Evolutionary conservation across 2,797 vertebrate genomes (phyloP).

Genomic region (Intellagama lesueurii): DNA sequence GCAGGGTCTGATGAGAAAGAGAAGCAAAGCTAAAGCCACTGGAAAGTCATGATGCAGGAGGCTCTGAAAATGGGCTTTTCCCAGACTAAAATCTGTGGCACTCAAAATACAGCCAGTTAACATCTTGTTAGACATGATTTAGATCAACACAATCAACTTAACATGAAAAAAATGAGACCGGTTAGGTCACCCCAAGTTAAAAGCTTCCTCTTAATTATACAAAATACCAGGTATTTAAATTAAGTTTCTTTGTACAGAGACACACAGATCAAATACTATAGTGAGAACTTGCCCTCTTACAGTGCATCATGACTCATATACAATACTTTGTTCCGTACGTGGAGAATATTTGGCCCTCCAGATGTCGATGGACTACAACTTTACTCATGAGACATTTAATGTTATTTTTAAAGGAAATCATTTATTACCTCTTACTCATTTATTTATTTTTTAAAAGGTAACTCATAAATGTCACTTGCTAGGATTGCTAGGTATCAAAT

Average conservation of each 20-base stretch:
- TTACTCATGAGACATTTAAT: background rate
- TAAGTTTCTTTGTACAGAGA: background rate
- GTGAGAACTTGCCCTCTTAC: background rate
- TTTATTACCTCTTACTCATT: too few relatives aligned
- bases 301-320: background rate
- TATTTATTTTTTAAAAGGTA: too few relatives aligned
- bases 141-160: too few relatives aligned
- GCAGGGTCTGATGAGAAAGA: background rate
- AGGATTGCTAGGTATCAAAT: too few relatives aligned
- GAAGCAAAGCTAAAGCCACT: background rate
- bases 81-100: background rate
- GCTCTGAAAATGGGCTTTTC: background rate
- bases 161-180: background rate
- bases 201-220: background rate
- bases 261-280: background rate
- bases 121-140: too few relatives aligned
- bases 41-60: background rate
- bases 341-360: background rate
- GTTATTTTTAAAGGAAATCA: too few relatives aligned
- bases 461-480: too few relatives aligned
- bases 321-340: background rate
- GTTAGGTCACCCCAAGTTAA: background rate
- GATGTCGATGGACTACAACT: background rate
- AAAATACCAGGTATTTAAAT: background rate
- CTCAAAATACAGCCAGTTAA: too few relatives aligned